These are phyloP conservation scores for Meriones unguiculatus DNA, from an alignment of 2,113 vertebrate species.

Conservation along the genomic window DNA sequence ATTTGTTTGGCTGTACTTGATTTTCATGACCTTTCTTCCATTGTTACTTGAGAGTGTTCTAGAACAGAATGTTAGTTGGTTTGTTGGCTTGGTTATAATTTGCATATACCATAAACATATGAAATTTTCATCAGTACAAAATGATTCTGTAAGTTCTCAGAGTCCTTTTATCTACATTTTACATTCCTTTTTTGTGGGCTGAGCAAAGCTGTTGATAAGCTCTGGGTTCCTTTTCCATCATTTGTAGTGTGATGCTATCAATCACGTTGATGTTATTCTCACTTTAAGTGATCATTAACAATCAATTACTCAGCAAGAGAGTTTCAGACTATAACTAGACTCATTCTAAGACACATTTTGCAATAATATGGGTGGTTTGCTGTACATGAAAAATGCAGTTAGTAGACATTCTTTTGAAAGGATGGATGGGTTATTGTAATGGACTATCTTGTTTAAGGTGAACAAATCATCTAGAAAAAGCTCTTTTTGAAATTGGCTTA, in stretches of 20 bases:
- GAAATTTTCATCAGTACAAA: constrained; percentile 10
- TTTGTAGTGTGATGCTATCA: neutral
- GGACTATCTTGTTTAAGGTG: constrained; percentile 8
- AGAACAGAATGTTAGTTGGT: neutral
- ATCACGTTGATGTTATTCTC: neutral
- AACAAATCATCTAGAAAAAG: constrained; percentile 21
- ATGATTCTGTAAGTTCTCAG: neutral
- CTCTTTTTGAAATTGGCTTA: neutral
- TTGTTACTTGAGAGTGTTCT: constrained; percentile 50
- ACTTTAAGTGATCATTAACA: neutral
- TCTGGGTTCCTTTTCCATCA: neutral
- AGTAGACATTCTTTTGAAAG: constrained; percentile 19
- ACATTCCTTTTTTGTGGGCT: neutral
- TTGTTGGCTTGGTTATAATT: constrained; percentile 54
- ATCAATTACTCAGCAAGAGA: neutral
- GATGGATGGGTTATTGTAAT: neutral
- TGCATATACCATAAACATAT: neutral
- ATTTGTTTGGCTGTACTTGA: neutral
- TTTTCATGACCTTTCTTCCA: constrained; percentile 11
- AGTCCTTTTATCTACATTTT: constrained; percentile 24
- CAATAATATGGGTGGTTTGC: neutral
- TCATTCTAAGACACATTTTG: neutral
- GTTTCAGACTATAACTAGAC: neutral
- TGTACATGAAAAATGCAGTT: constrained; percentile 4
- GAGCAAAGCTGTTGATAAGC: neutral